A percentile compares a stretch with the other conserved stretches of the same genome.
Evolutionary conservation across 2,797 vertebrate species (phyloP).

Genomic region (Gadopsis marmoratus): DNA sequence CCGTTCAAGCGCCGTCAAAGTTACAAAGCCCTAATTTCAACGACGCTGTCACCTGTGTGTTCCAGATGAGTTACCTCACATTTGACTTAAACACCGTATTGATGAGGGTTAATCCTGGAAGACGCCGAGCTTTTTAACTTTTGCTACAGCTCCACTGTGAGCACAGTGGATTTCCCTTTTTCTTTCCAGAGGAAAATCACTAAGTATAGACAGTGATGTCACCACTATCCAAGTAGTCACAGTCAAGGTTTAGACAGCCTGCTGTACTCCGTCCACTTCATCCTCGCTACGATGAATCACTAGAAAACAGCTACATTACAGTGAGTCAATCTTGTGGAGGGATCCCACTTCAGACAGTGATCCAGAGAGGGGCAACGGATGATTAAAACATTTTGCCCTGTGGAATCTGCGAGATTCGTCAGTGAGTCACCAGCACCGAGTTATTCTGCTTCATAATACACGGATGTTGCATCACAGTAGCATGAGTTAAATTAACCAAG

Average conservation of each 20-base stretch:
- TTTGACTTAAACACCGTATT: neutral
- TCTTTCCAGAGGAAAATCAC: slow-evolving; percentile 24
- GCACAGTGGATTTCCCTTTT: slow-evolving; percentile 10
- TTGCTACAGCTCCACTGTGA: slow-evolving; percentile 1
- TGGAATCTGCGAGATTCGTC: slow-evolving; percentile 12
- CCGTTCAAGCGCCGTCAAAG: neutral
- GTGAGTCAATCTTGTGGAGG: slow-evolving; percentile 31
- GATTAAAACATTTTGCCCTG: neutral
- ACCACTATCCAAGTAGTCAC: neutral
- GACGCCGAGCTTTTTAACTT: neutral
- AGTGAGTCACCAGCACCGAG: slow-evolving; percentile 63
- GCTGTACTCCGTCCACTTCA: neutral
- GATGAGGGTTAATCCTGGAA: neutral
- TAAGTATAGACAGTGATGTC: slow-evolving; percentile 8
- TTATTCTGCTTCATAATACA: slow-evolving; percentile 72
- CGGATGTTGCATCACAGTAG: slow-evolving; percentile 76
- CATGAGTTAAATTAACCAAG: slow-evolving; percentile 48
- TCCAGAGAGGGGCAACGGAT: neutral
- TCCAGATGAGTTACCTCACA: neutral
- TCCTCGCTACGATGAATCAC: slow-evolving; percentile 3
- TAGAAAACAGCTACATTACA: neutral
- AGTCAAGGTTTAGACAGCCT: neutral
- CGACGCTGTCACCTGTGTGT: neutral
- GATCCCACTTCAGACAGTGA: neutral
- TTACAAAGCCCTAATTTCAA: neutral